phyloP scores from a whole-genome alignment of 2,888 invertebrate species.

The Agrenia bidenticulata region DNA sequence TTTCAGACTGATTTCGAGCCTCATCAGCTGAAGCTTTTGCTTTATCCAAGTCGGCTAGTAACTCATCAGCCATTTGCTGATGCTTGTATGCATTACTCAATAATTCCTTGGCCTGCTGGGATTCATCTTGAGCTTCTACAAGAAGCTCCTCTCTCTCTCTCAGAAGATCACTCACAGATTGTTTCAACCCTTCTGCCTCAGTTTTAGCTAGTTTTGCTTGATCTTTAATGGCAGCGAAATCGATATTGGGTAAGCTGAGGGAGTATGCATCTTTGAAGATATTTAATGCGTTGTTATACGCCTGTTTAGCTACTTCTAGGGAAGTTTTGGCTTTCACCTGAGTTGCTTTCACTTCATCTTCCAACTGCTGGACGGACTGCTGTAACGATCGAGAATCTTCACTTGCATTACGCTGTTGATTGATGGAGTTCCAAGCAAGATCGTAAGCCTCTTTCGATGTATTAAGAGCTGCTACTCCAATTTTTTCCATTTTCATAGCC shows the following conservation, averaged over 20 bases:
- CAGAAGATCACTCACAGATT: slow-evolving; percentile 28
- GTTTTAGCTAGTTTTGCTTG: slow-evolving; percentile 69
- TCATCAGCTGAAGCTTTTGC: slow-evolving; percentile 74
- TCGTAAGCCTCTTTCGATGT: slow-evolving; percentile 78
- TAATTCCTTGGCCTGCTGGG: slow-evolving; percentile 57
- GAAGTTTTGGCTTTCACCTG: slow-evolving; percentile 74
- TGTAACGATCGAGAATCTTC: slow-evolving; percentile 55
- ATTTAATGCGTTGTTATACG: slow-evolving; percentile 78
- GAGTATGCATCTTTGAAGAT: slow-evolving; percentile 77
- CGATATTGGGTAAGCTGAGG: slow-evolving; percentile 73
- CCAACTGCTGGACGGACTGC: slow-evolving; percentile 52
- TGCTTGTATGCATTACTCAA: slow-evolving; percentile 64
- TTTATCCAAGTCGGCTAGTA: slow-evolving; percentile 75
- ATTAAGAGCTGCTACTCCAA: slow-evolving; percentile 78
- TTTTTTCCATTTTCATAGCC: slow-evolving; percentile 71
- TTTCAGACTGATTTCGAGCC: slow-evolving; percentile 82
- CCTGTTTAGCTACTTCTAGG: slow-evolving; percentile 70
- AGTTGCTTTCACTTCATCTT: slow-evolving; percentile 65
- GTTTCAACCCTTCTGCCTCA: slow-evolving; percentile 60
- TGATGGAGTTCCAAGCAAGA: slow-evolving; percentile 75
- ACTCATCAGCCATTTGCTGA: slow-evolving; percentile 75
- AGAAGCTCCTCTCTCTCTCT: slow-evolving; percentile 56
- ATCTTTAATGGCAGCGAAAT: slow-evolving; percentile 68
- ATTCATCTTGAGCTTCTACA: slow-evolving; percentile 67
- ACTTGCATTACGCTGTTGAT: slow-evolving; percentile 73